Base-by-base conservation (phyloP, 2,113 vertebrate genomes). In the Phrynocephalus versicolor region DNA sequence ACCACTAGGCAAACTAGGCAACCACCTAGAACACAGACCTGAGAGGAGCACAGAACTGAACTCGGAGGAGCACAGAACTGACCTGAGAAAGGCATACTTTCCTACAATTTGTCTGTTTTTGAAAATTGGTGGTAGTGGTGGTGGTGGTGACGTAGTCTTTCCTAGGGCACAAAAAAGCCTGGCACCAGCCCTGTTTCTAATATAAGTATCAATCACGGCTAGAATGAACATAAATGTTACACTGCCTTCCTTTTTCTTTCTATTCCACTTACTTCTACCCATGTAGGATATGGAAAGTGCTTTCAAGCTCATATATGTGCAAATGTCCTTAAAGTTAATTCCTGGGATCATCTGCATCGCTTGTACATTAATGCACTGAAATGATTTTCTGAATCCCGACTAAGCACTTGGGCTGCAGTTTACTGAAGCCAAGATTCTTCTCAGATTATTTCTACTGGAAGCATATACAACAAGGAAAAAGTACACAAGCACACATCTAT, bases 391-490 rank as follows among this genome's bases (percentile, higher is more conserved):
- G 37, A 79, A n/a, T 33, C n/a, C 55, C 77, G 39, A 45, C 37
- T 60, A 72, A 62, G 57, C 30, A 72, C 23, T 45, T 79, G 25
- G 58, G 27, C 25, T 79, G 21, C 37, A 72, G 60, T 64, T 41
- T 79, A 33, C 30, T 73, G 76, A 15, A 60, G 21, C 19, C 27
- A 6, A 58, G 41, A n/a, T 62, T 37, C 70, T 85, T 79, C 39
- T 45, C 41, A 90, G 86, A 91, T 92, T 87, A 85, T 92, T 90
- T 82, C 88, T 92, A 91, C 91, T 89, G 90, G 89, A 91, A 90
- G 45, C 64, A n/a, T 23, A 33, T 33, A 84, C 84, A 87, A 84
- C 84, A 87, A 92, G 87, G 18, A 14, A 33, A 35, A 25, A 62
- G 21, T 62, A 18, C 75, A 37, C 30, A 35, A 55, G n/a, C 21